Evolutionary conservation across 2,797 vertebrate genomes (phyloP).

Genomic region (Enteromius viviparus): DNA sequence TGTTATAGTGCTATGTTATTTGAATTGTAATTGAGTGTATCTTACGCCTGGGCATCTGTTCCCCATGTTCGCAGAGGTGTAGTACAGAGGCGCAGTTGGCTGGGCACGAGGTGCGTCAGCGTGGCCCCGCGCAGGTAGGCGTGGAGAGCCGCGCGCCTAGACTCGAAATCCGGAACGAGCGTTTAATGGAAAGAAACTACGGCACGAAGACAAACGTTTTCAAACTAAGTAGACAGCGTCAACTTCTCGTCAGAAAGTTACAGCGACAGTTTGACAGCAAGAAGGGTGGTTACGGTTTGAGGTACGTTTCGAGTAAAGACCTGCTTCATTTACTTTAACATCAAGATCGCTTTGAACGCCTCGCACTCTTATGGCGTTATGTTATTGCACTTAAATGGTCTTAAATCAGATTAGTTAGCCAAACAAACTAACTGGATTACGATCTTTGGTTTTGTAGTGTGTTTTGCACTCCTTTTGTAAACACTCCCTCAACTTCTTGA

Average conservation of each 20-base stretch:
- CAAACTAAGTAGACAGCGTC: not conserved
- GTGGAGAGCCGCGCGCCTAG: constrained; percentile 32
- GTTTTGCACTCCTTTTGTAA: not conserved
- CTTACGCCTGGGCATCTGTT: not conserved
- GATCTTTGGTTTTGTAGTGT: not conserved
- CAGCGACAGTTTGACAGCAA: constrained; percentile 1
- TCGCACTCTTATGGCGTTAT: not conserved
- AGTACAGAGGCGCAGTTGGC: not conserved
- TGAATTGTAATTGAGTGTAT: not conserved
- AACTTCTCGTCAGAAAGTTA: not conserved
- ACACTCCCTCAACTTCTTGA: not conserved
- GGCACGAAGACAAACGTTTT: not conserved
- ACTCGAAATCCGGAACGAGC: constrained; percentile 40
- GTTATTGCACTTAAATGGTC: not conserved
- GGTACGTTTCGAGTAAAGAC: constrained; percentile 21
- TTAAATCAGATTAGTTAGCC: not conserved
- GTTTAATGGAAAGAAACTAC: not conserved
- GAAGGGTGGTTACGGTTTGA: not conserved
- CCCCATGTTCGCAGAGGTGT: not conserved
- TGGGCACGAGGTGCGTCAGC: not conserved
- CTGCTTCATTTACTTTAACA: not conserved
- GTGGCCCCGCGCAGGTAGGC: constrained; percentile 21
- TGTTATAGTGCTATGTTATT: too few species aligned
- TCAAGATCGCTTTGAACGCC: not conserved
- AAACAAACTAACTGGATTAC: not conserved